Conservation (phyloP, 2,113 vertebrate genomes). For the Marmota monax region DNA sequence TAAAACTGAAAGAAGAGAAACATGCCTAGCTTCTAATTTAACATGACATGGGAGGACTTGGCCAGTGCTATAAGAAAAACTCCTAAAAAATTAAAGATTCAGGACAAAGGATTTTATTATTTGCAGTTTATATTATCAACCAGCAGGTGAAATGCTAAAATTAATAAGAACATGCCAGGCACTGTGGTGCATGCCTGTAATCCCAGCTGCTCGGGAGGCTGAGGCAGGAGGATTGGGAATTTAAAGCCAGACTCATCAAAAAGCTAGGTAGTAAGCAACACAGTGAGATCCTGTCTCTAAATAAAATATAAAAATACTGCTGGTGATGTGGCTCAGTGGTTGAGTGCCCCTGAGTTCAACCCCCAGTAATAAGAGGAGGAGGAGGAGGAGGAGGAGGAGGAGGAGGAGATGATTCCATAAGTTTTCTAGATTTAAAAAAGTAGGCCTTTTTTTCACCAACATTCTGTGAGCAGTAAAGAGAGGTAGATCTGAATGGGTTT, state of each 20-base stretch:
- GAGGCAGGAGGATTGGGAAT: no score
- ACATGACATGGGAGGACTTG: not conserved
- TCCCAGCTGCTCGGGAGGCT: no score
- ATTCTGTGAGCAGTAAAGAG: not conserved
- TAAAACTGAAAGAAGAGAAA: not conserved
- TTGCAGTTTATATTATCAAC: not conserved
- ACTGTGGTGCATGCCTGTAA: no score
- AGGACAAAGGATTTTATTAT: not conserved
- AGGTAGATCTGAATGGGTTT: not conserved
- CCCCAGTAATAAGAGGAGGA: no score
- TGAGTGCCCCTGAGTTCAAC: no score
- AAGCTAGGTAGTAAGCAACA: no score
- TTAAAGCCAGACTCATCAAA: no score
- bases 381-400: no score
- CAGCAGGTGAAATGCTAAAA: not conserved
- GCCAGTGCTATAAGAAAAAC: not conserved
- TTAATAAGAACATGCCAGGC: not conserved
- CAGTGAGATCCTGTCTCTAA: no score
- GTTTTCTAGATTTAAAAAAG: not conserved
- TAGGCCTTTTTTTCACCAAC: not conserved
- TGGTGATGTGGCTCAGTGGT: no score
- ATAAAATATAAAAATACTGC: no score
- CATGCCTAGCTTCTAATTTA: not conserved
- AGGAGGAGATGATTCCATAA: not conserved
- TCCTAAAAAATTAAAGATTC: not conserved